These are phyloP conservation scores for Ciconia maguari DNA, from an alignment of 2,113 vertebrate genomes.

Conservation along the genomic window DNA sequence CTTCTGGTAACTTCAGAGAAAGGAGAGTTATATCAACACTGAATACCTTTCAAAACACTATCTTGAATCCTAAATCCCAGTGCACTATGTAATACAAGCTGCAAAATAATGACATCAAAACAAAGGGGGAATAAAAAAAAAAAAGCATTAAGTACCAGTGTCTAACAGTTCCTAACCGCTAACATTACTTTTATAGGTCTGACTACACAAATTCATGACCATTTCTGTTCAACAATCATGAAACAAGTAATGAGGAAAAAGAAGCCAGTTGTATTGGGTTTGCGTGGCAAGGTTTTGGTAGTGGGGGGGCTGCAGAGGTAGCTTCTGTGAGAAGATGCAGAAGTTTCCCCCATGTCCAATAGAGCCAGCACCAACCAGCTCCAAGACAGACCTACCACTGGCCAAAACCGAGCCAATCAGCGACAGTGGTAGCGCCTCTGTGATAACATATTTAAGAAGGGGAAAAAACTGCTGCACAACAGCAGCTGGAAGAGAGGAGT, in stretches of 20 bases:
- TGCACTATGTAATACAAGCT: background rate
- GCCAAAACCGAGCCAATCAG: background rate
- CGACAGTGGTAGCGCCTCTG: fast-evolving
- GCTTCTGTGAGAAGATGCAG: background rate
- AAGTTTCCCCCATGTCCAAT: background rate
- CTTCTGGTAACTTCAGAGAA: background rate
- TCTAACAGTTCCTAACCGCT: background rate
- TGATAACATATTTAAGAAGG: background rate
- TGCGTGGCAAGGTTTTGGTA: background rate
- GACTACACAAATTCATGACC: background rate
- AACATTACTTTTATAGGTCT: background rate
- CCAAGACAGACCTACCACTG: too few species aligned
- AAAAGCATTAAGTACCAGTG: background rate
- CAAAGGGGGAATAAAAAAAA: background rate
- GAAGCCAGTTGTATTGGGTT: background rate
- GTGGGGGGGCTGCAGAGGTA: too few species aligned
- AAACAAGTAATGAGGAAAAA: background rate
- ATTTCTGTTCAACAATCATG: background rate
- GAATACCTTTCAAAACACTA: background rate
- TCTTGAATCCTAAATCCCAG: background rate
- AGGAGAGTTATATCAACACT: background rate
- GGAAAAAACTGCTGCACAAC: background rate
- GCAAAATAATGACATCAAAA: background rate
- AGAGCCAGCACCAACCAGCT: background rate
- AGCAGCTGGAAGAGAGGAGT: background rate